A percentile compares a stretch with the other conserved stretches of the same genome.
Evolutionary conservation across 23 tunicate species (phyloP).

Genomic region (Aplidium turbinatum): DNA sequence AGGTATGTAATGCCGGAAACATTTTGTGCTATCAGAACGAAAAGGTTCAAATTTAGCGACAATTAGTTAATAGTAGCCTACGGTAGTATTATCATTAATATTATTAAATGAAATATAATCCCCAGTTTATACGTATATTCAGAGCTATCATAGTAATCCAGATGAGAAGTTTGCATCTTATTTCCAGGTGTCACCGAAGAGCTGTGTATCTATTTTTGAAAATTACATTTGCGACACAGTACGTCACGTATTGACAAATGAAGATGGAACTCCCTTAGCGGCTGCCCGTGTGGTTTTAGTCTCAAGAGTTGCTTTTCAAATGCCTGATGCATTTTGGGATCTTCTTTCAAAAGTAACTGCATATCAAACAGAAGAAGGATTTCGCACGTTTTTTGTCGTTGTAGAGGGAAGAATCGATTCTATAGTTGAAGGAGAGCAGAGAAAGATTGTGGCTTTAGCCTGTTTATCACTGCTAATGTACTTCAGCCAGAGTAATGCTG

Average conservation of each 20-base stretch:
- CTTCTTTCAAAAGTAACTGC: slow-evolving; percentile 5
- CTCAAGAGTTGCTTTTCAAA: slow-evolving; percentile 26
- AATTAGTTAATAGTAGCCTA: no score
- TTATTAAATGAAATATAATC: no score
- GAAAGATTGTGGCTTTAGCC: slow-evolving; percentile 44
- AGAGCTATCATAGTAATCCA: no score
- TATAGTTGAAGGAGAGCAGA: slow-evolving; percentile 19
- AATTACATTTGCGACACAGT: slow-evolving; percentile 37
- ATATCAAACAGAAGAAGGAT: slow-evolving; percentile 7
- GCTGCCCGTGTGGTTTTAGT: slow-evolving; percentile 27
- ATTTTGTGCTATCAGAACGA: no score
- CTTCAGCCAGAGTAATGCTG: neutral
- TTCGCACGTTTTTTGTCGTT: slow-evolving; percentile 5
- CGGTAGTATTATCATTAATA: no score
- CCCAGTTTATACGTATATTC: no score
- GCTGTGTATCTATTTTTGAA: slow-evolving; percentile 23
- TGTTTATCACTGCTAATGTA: slow-evolving; percentile 2
- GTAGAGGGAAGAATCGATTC: slow-evolving; percentile 37
- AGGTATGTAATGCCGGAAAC: slow-evolving; percentile 38
- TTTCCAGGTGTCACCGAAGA: slow-evolving; percentile 34
- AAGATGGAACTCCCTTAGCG: slow-evolving; percentile 12
- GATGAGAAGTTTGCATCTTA: no score
- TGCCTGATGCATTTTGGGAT: slow-evolving; percentile 26
- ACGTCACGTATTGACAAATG: slow-evolving; percentile 12
- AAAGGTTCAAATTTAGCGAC: no score